Percentiles rank a stretch among this genome's conserved stretches.
Conservation (phyloP, 2,113 vertebrate genomes). For the Semicossyphus pulcher region DNA sequence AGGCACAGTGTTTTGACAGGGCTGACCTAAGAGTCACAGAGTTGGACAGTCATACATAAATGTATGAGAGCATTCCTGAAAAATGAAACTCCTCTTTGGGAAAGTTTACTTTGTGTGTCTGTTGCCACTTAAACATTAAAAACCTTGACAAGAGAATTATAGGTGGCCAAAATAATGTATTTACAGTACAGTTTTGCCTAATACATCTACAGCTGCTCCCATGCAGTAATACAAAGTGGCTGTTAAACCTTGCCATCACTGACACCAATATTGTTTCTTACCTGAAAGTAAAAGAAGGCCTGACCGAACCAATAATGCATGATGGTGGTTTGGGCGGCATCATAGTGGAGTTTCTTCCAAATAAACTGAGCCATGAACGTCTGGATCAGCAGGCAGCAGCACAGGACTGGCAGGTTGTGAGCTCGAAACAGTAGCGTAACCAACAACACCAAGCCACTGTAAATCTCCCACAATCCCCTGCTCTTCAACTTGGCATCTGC, state of each 20-base stretch:
- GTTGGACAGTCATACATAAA: too few species aligned
- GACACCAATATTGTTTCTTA: constrained; percentile 65
- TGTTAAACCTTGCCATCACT: neutral
- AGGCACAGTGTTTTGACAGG: too few species aligned
- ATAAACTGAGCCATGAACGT: constrained; percentile 88
- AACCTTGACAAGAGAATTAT: too few species aligned
- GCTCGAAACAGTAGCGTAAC: constrained; percentile 90
- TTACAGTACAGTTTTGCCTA: too few species aligned
- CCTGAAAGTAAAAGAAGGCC: constrained; percentile 98
- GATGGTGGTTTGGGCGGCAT: constrained; percentile 89
- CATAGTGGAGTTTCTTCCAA: constrained; percentile 90
- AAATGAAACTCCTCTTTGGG: too few species aligned
- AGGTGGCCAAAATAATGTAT: too few species aligned
- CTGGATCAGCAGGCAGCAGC: constrained; percentile 90
- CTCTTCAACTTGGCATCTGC: constrained; percentile 79
- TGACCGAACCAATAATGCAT: constrained; percentile 99
- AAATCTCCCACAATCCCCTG: constrained; percentile 91
- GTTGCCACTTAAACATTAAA: too few species aligned
- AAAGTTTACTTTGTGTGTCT: too few species aligned
- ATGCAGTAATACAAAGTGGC: too few species aligned
- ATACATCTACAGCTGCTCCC: too few species aligned
- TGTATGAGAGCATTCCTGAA: too few species aligned
- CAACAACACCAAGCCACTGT: constrained; percentile 91
- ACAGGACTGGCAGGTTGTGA: constrained; percentile 93
- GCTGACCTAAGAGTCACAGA: too few species aligned